Conservation (phyloP, 2,888 invertebrate species). For the Azorinus chamasolen region DNA sequence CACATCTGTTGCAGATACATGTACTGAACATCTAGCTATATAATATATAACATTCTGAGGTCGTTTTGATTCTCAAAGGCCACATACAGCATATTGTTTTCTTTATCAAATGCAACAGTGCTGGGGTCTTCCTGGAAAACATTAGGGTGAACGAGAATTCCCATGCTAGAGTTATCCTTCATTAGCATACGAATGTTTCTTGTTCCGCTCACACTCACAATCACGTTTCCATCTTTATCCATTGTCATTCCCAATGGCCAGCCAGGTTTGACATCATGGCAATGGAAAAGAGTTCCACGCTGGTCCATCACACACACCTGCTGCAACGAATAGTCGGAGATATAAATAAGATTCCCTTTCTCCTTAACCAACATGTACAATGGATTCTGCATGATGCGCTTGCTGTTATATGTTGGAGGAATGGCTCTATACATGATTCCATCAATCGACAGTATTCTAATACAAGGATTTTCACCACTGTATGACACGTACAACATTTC, state of each 20-base stretch:
- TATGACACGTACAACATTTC: conserved; percentile 33
- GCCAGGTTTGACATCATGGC: conserved; percentile 30
- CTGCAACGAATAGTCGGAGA: conserved; percentile 34
- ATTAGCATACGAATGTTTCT: conserved; percentile 27
- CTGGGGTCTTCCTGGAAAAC: conserved; percentile 3
- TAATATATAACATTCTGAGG: conserved; percentile 9
- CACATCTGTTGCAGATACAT: too few species aligned
- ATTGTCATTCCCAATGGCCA: conserved; percentile 31
- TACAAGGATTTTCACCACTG: conserved; percentile 24
- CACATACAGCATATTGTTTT: conserved; percentile 1
- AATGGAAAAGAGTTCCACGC: conserved; percentile 20
- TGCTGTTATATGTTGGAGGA: not conserved
- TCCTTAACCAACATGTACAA: conserved; percentile 28
- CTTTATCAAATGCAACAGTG: conserved; percentile 2
- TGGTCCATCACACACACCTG: conserved; percentile 20
- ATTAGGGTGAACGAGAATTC: conserved; percentile 1
- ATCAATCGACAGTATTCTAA: conserved; percentile 27
- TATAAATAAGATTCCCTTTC: conserved; percentile 23
- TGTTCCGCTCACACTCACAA: conserved; percentile 14
- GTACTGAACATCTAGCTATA: too few species aligned
- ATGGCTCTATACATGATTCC: conserved; percentile 20
- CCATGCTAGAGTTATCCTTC: conserved; percentile 9
- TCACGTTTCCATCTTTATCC: conserved; percentile 26
- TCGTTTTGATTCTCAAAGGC: conserved; percentile 12
- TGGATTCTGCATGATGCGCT: conserved; percentile 21